Evolutionary conservation across 2,888 invertebrate genomes (phyloP), one percentile per base, ranked within the genome.

Genomic region (Pyrgus malvae): DNA sequence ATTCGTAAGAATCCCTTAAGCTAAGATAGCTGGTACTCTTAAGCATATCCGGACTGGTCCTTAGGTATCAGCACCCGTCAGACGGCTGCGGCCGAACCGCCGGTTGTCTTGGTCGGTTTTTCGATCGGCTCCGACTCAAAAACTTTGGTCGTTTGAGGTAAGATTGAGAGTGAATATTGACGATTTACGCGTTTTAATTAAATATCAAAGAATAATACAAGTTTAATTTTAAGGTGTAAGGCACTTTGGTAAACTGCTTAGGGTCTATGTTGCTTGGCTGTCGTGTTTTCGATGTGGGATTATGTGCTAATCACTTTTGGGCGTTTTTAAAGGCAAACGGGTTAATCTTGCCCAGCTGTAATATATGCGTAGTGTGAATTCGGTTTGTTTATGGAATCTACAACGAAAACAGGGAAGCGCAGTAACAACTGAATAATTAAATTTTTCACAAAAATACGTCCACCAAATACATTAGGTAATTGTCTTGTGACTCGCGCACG

Each of bases 61-160:
- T 75, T 88, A 88, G 88, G 88, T 88, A 83, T 72, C 88, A 84
- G 68, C 83, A 82, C 70, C 80, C 83, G 62, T 80, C 85, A 60
- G 87, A 86, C 80, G 83, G 84, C 80, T 84, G 87, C 70, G 81
- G 80, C 81, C 82, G 80, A 74, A 53, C 53, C 45, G 78, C 82
- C 70, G 74, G 83, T 83, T 87, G 84, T 83, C 80, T 88, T 75
- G 82, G 78, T 80, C 84, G 85, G 63, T 80, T 86, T 71, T 72
- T 83, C 86, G 80, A 80, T 76, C 85, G 80, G 62, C 86, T 86
- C 67, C 87, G 84, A 66, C 78, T 87, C 86, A 87, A 87, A 88
- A 86, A 84, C 83, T 73, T 87, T 84, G 83, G 78, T 84, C 84
- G 80, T 72, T 78, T 80, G 79, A 88, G 88, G 88, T 88, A 88